Evolutionary conservation across 2,888 invertebrate genomes (phyloP), one percentile per base, ranked within the genome.

Genomic region (Kryphioiulus occultus): DNA sequence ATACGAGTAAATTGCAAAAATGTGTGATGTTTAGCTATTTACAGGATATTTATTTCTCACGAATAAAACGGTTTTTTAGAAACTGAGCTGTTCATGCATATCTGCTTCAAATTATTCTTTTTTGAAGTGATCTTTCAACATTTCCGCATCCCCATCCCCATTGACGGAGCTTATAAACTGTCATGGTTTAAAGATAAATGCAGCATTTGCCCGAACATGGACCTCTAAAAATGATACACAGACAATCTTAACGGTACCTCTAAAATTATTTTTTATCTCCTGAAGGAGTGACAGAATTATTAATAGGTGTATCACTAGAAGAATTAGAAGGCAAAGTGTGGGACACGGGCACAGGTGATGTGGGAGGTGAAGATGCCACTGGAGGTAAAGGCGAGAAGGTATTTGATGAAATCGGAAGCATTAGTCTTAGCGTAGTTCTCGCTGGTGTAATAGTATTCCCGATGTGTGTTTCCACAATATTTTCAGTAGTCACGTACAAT

Each of bases 291-390:
- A 78, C 22, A 30, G 78, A 26, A 30, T 30, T 26, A 78, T 78
- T 78, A 15, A 12, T 78, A 30, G 22, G 15, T 78, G 78, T 78
- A 30, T 30, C 78, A 78, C 78, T 78, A 15, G 68, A 68, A 22
- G 78, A 78, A 78, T 86, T 53, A 86, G 86, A 86, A 39, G 86
- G 44, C 32, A 53, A 53, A 5, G 53, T 47, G 17, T 47, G 53
- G 47, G 53, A 47, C 30, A 53, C n/a, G 19, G 53, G 47, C 44
- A 32, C 47, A 47, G 32, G 47, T 44, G 86, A 32, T 42, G 44
- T 44, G 22, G 85, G 30, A 44, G 85, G 44, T 42, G 85, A 30
- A 42, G 42, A 44, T 22, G 44, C 39, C 85, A 47, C 44, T 5
- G 85, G 47, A 39, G 44, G 39, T 19, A 47, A 47, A 35, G 85